A percentile compares a stretch with the other conserved stretches of the same genome.
These are phyloP conservation scores for Gobius niger DNA, from an alignment of 2,113 vertebrate species.

Conservation along the genomic window DNA sequence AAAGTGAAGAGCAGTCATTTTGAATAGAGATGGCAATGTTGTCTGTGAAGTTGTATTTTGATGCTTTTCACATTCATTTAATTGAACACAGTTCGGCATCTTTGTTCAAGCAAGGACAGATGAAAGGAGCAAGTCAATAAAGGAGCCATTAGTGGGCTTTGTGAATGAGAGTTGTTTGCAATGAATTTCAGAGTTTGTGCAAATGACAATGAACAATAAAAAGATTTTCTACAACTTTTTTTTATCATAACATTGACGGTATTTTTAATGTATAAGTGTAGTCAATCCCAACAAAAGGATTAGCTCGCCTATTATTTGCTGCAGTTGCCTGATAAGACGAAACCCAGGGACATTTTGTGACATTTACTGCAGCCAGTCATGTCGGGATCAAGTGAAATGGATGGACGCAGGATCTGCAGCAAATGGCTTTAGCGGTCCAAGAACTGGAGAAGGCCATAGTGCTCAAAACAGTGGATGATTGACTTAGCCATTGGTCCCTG, in stretches of 20 bases:
- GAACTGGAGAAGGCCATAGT: neutral
- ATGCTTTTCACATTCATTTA: neutral
- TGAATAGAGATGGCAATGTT: neutral
- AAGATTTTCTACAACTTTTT: too few species aligned
- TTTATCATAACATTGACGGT: too few species aligned
- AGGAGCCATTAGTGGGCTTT: too few species aligned
- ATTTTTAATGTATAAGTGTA: neutral
- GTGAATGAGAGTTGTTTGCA: too few species aligned
- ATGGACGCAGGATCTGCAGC: slow-evolving; percentile 27
- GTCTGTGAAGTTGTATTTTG: neutral
- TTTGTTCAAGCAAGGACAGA: too few species aligned
- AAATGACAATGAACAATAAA: too few species aligned
- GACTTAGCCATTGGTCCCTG: neutral
- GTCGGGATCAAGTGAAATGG: slow-evolving; percentile 27
- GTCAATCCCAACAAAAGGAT: slow-evolving; percentile 6
- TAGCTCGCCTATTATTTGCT: slow-evolving; percentile 3
- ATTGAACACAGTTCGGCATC: neutral
- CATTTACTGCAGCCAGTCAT: slow-evolving; percentile 26
- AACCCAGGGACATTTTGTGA: slow-evolving; percentile 33
- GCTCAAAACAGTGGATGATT: slow-evolving; percentile 9
- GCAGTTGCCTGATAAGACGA: slow-evolving; percentile 1
- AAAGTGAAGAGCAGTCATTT: neutral
- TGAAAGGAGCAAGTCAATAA: too few species aligned
- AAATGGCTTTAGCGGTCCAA: slow-evolving; percentile 8
- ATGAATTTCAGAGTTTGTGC: too few species aligned